A percentile compares a stretch with the other conserved stretches of the same genome.
Evolutionary conservation across 2,113 vertebrate species (phyloP).

Genomic region (Xiphias gladius): DNA sequence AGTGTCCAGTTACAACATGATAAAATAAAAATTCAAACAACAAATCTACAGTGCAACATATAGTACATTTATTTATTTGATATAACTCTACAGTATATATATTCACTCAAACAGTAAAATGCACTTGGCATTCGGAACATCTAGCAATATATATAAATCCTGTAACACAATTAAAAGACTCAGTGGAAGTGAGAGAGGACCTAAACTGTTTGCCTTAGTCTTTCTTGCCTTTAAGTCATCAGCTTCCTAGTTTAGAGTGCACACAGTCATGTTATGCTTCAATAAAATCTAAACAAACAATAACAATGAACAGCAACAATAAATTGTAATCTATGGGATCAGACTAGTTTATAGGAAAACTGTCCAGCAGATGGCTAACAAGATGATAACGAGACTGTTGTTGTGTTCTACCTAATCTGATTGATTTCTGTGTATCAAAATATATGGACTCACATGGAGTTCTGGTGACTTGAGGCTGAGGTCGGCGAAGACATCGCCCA

Average conservation of each 20-base stretch:
- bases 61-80: background rate
- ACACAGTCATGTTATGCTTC: background rate
- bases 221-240: background rate
- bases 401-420: background rate
- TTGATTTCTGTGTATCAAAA: background rate
- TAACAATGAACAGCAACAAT: background rate
- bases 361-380: background rate
- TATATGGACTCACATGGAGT: constrained; percentile 90
- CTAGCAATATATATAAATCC: too few relatives aligned
- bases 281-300: background rate
- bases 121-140: background rate
- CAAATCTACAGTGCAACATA: background rate
- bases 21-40: background rate
- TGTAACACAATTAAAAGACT: too few relatives aligned
- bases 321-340: background rate
- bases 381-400: background rate
- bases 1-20: background rate
- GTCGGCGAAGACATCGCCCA: constrained; percentile 97
- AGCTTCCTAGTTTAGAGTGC: background rate
- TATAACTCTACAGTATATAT: background rate
- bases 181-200: too few relatives aligned
- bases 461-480: constrained; percentile 97
- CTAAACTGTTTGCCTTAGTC: too few relatives aligned
- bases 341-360: background rate
- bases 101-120: background rate